Base-by-base conservation (phyloP, 2,113 vertebrate species). In the Phalacrocorax pelagicus region DNA sequence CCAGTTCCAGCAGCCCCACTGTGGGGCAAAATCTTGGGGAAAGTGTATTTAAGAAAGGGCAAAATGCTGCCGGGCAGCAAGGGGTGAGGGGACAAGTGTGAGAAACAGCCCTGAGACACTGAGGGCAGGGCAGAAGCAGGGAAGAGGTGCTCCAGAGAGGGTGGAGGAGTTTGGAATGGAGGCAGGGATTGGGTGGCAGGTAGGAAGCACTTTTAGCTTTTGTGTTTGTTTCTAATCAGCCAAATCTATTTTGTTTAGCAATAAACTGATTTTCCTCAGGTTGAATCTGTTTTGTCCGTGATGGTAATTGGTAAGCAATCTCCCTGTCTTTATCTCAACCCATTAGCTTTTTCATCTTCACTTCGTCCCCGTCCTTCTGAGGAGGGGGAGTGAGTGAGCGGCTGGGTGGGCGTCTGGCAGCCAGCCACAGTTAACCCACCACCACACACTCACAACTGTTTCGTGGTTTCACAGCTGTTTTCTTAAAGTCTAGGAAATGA, bases 171-270 rank as follows among this genome's bases (percentile, higher is more conserved):
- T 44, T 1, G 1, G 32, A 21, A 54, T 17, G 10, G 26, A 17
- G 38, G 7, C 1, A 11, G 11, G 22, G 15, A 6, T 46, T 46
- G 15, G 15, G 27, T 3, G 14, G 6, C 2, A 2, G n/a, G 5
- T 9, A 44, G 27, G 46, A 47, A 57, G 49, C 20, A 15, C 20
- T 2, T 58, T 66, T 26, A 47, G 12, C 4, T 47, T 72, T 55
- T 63, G 16, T 24, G 67, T 81, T 63, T 49, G 18, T 49, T 58
- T 57, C 51, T 44, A 58, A 58, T 8, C 27, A 62, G n/a, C 55
- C 23, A 61, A 30, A 70, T 26, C 13, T 47, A 36, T 72, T 59
- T 42, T 49, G 42, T 30, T 47, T 10, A n/a, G 11, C 3, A 63
- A 72, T 40, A n/a, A 42, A 58, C 30, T 58, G 18, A 17, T 66